Evolutionary conservation across 2,888 invertebrate species (phyloP), one percentile per base, ranked within the genome.

Genomic region (Dasypolia templi): DNA sequence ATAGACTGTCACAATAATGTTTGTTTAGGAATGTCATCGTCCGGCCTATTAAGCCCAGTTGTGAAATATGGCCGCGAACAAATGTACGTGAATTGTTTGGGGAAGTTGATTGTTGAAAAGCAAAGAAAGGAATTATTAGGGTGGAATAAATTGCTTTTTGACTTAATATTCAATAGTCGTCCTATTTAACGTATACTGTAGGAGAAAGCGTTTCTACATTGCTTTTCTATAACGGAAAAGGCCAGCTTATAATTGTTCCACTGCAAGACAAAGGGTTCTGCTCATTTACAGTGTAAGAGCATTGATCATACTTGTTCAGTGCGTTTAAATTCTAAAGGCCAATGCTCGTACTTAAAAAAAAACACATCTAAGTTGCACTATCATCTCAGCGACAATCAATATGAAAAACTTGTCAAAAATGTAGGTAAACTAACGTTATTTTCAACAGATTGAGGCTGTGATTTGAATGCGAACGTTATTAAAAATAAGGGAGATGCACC

Each of bases 21-120:
- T 62, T 63, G 56, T 74, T 69, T 68, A 76, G 76, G 73, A 75
- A 83, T 83, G 71, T 86, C 75, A 86, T 62, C 59, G 65, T 29
- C 12, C 19, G 51, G 42, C 59, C 62, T 82, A 68, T 75, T 79
- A 77, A 63, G n/a, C 39, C 68, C 49, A 61, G 29, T 29, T 70
- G 26, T 75, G 73, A 84, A 79, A 77, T 65, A 81, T 75, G 66
- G 61, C 61, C 55, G 42, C 66, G 17, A 26, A 75, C 69, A 77
- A 84, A 64, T 70, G 63, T 69, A 26, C 42, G 53, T 72, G 56
- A 75, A 67, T 72, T 67, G 55, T 75, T 70, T 70, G 14, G 17
- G 46, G 44, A 61, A 49, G 53, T 55, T 74, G 61, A 74, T 80
- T 61, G 32, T 62, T 62, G 74, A 73, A 61, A 55, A 44, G 26